Evolutionary conservation across 2,797 vertebrate species (phyloP), one percentile per base, ranked within the genome.

Genomic region (Zalophus californianus): DNA sequence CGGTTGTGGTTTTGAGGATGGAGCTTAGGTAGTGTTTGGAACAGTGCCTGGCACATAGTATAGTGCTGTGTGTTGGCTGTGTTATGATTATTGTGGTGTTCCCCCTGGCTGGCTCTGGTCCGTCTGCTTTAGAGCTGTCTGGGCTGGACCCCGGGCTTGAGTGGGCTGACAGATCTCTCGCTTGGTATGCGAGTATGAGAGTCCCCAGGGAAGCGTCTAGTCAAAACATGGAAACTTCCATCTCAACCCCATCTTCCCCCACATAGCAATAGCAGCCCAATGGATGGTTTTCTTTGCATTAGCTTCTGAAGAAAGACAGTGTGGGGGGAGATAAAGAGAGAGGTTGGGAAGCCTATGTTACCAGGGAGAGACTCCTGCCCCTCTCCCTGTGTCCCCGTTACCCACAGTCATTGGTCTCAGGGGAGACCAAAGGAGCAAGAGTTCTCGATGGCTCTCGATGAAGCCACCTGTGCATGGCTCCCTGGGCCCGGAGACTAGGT

Each of bases 181-280:
- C 77, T 93, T 93, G 83, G 50, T 86, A 41, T 91, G 88, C 0
- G 0, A 66, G 79, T 60, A 48, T 41, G 50, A 93, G n/a, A 90
- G 56, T 41, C 48, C 82, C 88, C 6, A 2, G 92, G 91, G 72
- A 97, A 94, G 48, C 14, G 54, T 91, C 90, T 94, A 91, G 96
- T 97, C 85, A 97, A 95, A 92, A 94, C 88, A 91, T 0, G 25
- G 72, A 96, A 58, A 0, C 78, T 89, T 79, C 83, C 1, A 1
- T 52, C 92, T 82, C 8, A 25, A 41, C 62, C 64, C 41, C 21
- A 20, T 85, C 95, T 96, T 89, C 88, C 77, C 94, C 96, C 80
- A 64, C 44, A 60, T 2, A 7, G 86, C 54, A 90, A 29, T 1
- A 38, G 29, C 87, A 32, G 44, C 75, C 70, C 72, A 15, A 4